phyloP scores from a whole-genome alignment of 2,888 invertebrate genomes.

The Erannis defoliaria region DNA sequence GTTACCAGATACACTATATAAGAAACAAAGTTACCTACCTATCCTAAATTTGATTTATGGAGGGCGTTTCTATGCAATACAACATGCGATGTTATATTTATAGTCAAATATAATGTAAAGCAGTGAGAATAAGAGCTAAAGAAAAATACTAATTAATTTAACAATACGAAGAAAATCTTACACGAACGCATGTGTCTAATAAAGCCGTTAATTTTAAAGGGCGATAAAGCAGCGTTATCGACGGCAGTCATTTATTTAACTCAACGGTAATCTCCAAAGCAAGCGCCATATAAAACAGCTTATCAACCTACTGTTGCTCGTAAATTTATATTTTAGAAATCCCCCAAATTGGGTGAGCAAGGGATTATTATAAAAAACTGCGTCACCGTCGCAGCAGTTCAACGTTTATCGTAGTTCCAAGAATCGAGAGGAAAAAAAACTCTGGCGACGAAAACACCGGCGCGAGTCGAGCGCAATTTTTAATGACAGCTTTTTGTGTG shows the following conservation, averaged over 20 bases:
- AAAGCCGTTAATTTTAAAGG: conserved; percentile 46
- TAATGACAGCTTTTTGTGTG: conserved; percentile 51
- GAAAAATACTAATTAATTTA: too few species aligned
- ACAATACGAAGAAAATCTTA: conserved; percentile 7
- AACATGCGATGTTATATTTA: background rate
- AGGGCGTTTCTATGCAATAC: background rate
- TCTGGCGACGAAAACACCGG: conserved; percentile 57
- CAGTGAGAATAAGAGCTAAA: too few species aligned
- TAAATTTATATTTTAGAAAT: conserved; percentile 54
- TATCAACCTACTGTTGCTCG: conserved; percentile 50
- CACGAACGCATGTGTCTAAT: conserved; percentile 27
- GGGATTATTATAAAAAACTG: conserved; percentile 61
- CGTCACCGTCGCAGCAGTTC: conserved; percentile 55
- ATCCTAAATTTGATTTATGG: conserved; percentile 1
- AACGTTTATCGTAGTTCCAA: conserved; percentile 66
- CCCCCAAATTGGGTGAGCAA: conserved; percentile 55
- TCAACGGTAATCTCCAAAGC: conserved; percentile 52
- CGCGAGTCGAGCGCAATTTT: conserved; percentile 52
- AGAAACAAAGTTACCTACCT: conserved; percentile 36
- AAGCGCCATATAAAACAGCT: conserved; percentile 55
- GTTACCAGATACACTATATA: conserved; percentile 23
- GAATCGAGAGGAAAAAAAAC: conserved; percentile 66
- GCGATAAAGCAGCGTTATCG: conserved; percentile 43
- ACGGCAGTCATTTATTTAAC: conserved; percentile 45
- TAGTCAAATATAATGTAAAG: too few species aligned